Evolutionary conservation across 2,888 invertebrate genomes (phyloP), one percentile per base, ranked within the genome.

Genomic region (Thymelicus acteon): DNA sequence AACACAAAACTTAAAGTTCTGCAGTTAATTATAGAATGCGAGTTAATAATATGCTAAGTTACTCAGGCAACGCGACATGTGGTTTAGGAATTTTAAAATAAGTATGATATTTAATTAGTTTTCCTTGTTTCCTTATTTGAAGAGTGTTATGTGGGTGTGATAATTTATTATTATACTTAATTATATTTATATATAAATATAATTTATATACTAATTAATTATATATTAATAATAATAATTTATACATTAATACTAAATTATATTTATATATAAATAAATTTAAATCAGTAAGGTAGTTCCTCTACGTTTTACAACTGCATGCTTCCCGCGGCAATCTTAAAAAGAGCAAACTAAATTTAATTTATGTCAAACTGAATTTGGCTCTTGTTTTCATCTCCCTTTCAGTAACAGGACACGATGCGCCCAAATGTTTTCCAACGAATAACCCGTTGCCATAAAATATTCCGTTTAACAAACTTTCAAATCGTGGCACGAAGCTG

Each of bases 401-500:
- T 60, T 37, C 8, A 40, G 60, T 15, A n/a, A 39, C 60, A 61
- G 44, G 12, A 24, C 54, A 24, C 54, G 54, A 49, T n/a, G n/a
- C 15, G 39, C 60, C n/a, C 7, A 60, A 60, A 61, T 44, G 44
- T 61, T 40, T 44, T 44, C 15, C 12, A 44, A 19, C 39, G 61
- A 54, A 68, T 48, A 39, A 49, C 68, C 54, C 61, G 52, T 61
- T 8, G 47, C 15, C 48, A 72, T 73, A 73, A 73, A 73, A 72
- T 73, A 73, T 73, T 73, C 72, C 54, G 63, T 73, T 73, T 73
- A 60, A 64, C 70, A 49, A 72, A 73, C 70, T 73, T 73, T 67
- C 74, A 65, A 74, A 75, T 75, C 75, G 40, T 24, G 19, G 15
- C 10, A 47, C 58, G 67, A 47, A 52, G 31, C 61, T 52, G 39